phyloP scores from a whole-genome alignment of 1,140 invertebrate species.

The Anoplophora glabripennis region DNA sequence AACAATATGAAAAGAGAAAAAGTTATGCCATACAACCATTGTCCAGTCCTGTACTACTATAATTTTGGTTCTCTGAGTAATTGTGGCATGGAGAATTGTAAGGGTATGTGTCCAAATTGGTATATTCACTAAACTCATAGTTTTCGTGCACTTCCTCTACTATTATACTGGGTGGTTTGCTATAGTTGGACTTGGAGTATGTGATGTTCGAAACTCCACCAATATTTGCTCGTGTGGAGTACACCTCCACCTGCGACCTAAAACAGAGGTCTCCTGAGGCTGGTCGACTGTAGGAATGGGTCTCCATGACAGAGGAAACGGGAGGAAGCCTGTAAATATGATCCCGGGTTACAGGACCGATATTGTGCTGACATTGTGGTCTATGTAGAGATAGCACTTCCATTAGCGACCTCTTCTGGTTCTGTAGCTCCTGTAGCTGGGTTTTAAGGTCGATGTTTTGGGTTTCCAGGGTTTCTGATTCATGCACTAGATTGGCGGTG shows the following conservation, averaged over 20 bases:
- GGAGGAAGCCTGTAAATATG: conserved; percentile 39
- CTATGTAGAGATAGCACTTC: conserved; percentile 72
- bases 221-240: conserved; percentile 26
- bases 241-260: conserved; percentile 27
- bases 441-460: conserved; percentile 82
- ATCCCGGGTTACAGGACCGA: conserved; percentile 40
- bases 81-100: conserved; percentile 43
- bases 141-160: conserved; percentile 41
- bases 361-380: conserved; percentile 66
- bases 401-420: conserved; percentile 66
- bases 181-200: conserved; percentile 29
- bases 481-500: conserved; percentile 80
- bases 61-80: conserved; percentile 37
- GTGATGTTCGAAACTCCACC: conserved; percentile 28
- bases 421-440: conserved; percentile 72
- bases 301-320: conserved; percentile 43
- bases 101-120: conserved; percentile 39
- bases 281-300: conserved; percentile 43
- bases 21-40: conserved; percentile 48
- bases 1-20: conserved; percentile 20
- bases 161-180: conserved; percentile 41
- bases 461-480: conserved; percentile 81
- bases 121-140: conserved; percentile 37
- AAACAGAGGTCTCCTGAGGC: conserved; percentile 28
- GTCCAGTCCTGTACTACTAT: conserved; percentile 38